Conservation (phyloP, 2,888 invertebrate genomes). For the Noctuana brunneofusca region DNA sequence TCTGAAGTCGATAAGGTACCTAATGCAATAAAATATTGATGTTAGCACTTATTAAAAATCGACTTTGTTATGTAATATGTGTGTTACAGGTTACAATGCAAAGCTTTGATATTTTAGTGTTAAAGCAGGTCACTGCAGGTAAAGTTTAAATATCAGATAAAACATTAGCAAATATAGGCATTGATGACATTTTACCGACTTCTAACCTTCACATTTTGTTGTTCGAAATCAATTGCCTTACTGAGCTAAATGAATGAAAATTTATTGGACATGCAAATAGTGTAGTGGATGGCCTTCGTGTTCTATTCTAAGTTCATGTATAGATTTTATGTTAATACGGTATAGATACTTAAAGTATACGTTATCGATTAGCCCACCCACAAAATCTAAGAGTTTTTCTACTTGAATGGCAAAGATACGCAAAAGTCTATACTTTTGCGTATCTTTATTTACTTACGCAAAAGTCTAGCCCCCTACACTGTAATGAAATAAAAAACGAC, state of each 20-base stretch:
- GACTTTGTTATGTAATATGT: neutral
- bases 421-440: too few relatives aligned
- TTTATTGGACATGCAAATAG: slow-evolving; percentile 29
- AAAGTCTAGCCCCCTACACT: too few relatives aligned
- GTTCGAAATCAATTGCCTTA: slow-evolving; percentile 25
- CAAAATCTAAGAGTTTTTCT: too few relatives aligned
- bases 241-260: slow-evolving; percentile 20
- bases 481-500: too few relatives aligned
- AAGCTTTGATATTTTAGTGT: slow-evolving; percentile 3
- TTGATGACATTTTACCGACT: slow-evolving; percentile 32
- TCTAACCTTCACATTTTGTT: slow-evolving; percentile 35
- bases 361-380: too few relatives aligned
- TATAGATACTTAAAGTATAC: neutral
- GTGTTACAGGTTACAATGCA: slow-evolving; percentile 1
- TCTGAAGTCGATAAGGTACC: too few relatives aligned
- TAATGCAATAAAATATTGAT: neutral
- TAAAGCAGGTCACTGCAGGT: neutral
- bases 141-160: slow-evolving; percentile 8
- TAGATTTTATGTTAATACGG: neutral
- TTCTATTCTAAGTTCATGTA: slow-evolving; percentile 10
- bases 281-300: slow-evolving; percentile 22
- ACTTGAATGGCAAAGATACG: too few relatives aligned
- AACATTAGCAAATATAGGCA: slow-evolving; percentile 25
- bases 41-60: neutral
- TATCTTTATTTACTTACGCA: too few relatives aligned